phyloP scores from a whole-genome alignment of 2,113 vertebrate genomes.

The Rhinichthys klamathensis region DNA sequence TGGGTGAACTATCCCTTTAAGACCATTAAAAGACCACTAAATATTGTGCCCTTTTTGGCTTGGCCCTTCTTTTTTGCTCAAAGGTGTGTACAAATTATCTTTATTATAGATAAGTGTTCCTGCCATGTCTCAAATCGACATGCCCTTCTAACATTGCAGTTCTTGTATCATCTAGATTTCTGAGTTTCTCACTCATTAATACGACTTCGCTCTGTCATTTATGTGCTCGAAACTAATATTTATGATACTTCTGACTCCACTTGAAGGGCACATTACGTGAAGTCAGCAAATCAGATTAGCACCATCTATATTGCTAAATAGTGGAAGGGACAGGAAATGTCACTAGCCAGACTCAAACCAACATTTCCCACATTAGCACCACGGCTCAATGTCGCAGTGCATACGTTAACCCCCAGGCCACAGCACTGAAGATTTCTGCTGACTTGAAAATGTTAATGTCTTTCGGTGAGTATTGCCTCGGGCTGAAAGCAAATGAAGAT shows the following conservation, averaged over 20 bases:
- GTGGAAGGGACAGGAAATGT: background rate
- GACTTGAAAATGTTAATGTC: background rate
- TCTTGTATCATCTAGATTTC: background rate
- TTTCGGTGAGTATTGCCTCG: background rate
- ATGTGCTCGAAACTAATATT: background rate
- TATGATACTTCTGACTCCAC: background rate
- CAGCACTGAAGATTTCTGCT: background rate
- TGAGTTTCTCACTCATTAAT: background rate
- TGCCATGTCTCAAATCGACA: no score
- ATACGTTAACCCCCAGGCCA: background rate
- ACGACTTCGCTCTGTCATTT: background rate
- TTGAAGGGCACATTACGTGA: background rate
- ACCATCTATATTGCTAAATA: background rate
- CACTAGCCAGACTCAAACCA: background rate
- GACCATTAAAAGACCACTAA: no score
- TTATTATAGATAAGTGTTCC: no score
- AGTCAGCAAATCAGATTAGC: background rate
- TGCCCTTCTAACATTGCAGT: no score
- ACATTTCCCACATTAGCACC: background rate
- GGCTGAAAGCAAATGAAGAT: slow-evolving; percentile 35
- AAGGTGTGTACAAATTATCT: no score
- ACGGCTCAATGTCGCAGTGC: background rate
- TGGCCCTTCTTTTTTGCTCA: no score
- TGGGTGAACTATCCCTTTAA: no score
- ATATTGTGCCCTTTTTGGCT: no score